These are phyloP conservation scores for Schizaphis graminum DNA, from an alignment of 2,888 invertebrate species.

Conservation along the genomic window DNA sequence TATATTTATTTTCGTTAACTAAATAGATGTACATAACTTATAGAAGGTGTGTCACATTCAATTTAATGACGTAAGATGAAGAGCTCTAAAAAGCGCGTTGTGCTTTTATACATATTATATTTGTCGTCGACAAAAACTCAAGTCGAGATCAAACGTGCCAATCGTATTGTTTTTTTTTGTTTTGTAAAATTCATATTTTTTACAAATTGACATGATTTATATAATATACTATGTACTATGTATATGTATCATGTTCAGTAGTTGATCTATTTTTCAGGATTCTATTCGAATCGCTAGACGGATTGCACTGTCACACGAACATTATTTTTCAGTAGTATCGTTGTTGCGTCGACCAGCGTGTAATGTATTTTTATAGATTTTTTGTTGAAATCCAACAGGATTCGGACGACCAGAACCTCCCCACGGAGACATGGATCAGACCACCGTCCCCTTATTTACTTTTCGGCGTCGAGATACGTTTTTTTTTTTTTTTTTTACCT, in stretches of 20 bases:
- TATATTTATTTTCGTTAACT: background rate
- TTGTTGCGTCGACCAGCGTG: background rate
- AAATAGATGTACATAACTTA: background rate
- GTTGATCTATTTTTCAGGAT: background rate
- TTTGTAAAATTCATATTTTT: background rate
- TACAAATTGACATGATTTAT: too few relatives aligned
- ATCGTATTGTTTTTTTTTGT: background rate
- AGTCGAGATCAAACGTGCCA: background rate
- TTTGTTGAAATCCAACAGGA: constrained; percentile 6
- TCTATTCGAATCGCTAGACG: background rate
- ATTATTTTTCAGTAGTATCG: background rate
- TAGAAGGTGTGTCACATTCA: background rate
- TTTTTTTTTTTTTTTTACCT: constrained; percentile 37
- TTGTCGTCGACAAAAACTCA: background rate
- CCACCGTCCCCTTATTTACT: constrained; percentile 52
- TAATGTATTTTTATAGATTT: constrained; percentile 35
- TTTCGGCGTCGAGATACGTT: constrained; percentile 43
- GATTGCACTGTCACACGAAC: background rate
- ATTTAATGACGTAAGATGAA: background rate
- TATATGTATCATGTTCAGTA: too few relatives aligned
- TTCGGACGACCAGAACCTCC: constrained; percentile 41
- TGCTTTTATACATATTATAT: background rate
- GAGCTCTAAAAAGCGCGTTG: background rate
- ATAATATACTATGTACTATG: background rate
- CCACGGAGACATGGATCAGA: constrained; percentile 29